Evolutionary conservation across 2,113 vertebrate species (phyloP).

Genomic region (Chelonoidis abingdonii): DNA sequence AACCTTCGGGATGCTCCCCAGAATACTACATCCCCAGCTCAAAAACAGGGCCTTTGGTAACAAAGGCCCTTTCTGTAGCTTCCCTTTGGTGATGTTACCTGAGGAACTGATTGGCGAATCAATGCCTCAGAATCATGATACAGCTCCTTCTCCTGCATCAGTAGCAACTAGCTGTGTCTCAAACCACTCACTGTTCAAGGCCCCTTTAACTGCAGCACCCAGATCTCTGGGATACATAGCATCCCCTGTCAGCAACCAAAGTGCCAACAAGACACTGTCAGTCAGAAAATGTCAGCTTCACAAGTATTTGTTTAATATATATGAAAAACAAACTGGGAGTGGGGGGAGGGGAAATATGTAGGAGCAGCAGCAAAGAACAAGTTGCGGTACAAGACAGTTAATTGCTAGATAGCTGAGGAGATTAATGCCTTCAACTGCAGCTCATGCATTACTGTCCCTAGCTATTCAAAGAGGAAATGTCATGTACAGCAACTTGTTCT

Average conservation of each 20-base stretch:
- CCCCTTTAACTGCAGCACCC: not conserved
- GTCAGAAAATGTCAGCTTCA: not conserved
- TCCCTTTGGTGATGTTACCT: not conserved
- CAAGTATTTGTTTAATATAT: not conserved
- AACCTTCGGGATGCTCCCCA: not conserved
- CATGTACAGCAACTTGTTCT: constrained; percentile 53
- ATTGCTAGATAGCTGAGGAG: constrained; percentile 66
- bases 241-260: not conserved
- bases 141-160: accelerated
- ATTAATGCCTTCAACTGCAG: constrained; percentile 64
- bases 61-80: not conserved
- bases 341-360: not conserved
- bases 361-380: constrained; percentile 41
- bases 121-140: accelerated
- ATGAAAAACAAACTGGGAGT: not conserved
- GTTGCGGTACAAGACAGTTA: constrained; percentile 61
- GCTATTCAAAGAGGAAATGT: constrained; percentile 63
- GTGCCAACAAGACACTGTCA: not conserved
- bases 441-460: constrained; percentile 54
- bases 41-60: not conserved
- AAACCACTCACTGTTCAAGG: not conserved
- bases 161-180: not conserved
- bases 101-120: not conserved
- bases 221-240: not conserved
- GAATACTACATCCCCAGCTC: accelerated